phyloP scores from a whole-genome alignment of 1,140 invertebrate genomes.

The Amphibalanus amphitrite region DNA sequence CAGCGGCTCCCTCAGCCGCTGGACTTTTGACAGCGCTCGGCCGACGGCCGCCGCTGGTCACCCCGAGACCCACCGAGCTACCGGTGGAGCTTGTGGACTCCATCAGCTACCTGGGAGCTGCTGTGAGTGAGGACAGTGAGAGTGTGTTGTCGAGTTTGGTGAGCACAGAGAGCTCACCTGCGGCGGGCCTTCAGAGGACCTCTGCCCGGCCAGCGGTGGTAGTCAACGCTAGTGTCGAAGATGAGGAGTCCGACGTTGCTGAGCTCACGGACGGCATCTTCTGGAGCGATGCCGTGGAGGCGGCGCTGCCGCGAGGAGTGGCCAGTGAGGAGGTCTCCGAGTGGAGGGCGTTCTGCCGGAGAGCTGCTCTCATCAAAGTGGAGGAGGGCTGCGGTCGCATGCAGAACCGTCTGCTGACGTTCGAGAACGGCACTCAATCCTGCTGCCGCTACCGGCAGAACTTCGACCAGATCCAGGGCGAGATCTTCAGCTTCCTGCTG shows the following conservation, averaged over 20 bases:
- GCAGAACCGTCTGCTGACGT: constrained; percentile 62
- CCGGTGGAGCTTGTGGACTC: no score
- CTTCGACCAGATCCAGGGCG: constrained; percentile 75
- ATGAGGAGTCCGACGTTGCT: neutral
- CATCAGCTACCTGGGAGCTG: no score
- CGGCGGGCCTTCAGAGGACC: no score
- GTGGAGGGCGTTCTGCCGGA: constrained; percentile 45
- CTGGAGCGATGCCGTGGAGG: constrained; percentile 50
- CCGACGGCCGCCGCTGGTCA: neutral
- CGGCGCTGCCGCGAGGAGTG: constrained; percentile 47
- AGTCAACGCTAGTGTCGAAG: neutral
- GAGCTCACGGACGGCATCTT: constrained; percentile 38
- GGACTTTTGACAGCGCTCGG: neutral
- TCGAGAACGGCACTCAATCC: constrained; percentile 50
- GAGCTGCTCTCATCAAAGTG: constrained; percentile 44
- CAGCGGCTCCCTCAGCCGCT: no score
- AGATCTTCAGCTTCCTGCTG: constrained; percentile 69
- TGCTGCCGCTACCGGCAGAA: constrained; percentile 72
- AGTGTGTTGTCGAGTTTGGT: no score
- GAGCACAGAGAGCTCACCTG: no score
- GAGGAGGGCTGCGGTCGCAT: constrained; percentile 65
- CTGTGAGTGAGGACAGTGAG: no score
- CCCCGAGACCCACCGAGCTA: no score
- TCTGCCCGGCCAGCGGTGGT: no score
- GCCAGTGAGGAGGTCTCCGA: constrained; percentile 35